phyloP scores from a whole-genome alignment of 2,113 vertebrate genomes.

The Chamaea fasciata region DNA sequence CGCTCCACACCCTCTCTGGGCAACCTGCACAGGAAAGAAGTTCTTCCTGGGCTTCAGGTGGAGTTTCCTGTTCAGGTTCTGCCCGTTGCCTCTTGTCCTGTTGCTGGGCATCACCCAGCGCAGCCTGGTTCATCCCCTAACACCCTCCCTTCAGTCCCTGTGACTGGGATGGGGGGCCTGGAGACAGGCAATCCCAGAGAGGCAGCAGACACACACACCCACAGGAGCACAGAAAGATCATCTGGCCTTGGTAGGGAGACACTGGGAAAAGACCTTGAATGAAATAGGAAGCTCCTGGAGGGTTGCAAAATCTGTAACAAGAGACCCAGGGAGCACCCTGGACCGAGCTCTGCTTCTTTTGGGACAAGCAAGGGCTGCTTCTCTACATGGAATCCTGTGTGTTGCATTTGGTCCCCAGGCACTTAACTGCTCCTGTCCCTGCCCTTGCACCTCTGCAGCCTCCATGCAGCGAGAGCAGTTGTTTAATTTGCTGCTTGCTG shows the following conservation, averaged over 20 bases:
- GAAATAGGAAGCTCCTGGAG: neutral
- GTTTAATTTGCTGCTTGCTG: neutral
- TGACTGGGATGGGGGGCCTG: neutral
- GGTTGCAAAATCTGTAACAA: neutral
- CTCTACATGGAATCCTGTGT: fast-evolving
- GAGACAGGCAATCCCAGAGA: neutral
- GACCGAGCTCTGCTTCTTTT: neutral
- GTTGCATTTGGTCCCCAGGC: neutral
- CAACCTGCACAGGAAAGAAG: neutral
- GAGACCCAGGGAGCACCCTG: neutral
- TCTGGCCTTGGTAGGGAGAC: neutral
- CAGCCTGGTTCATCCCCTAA: neutral
- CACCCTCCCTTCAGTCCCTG: neutral
- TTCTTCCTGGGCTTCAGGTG: neutral
- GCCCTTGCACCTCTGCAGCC: neutral
- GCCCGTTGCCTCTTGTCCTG: neutral
- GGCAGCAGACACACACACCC: neutral
- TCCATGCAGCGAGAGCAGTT: fast-evolving
- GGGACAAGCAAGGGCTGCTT: neutral
- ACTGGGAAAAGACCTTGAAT: neutral
- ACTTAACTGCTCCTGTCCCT: neutral
- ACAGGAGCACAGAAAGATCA: neutral
- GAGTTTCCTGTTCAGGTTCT: neutral
- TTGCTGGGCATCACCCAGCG: neutral
- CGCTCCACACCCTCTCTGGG: neutral